A percentile compares a stretch with the other conserved stretches of the same genome.
Conservation (phyloP, 2,113 vertebrate species). For the Smithornis capensis region DNA sequence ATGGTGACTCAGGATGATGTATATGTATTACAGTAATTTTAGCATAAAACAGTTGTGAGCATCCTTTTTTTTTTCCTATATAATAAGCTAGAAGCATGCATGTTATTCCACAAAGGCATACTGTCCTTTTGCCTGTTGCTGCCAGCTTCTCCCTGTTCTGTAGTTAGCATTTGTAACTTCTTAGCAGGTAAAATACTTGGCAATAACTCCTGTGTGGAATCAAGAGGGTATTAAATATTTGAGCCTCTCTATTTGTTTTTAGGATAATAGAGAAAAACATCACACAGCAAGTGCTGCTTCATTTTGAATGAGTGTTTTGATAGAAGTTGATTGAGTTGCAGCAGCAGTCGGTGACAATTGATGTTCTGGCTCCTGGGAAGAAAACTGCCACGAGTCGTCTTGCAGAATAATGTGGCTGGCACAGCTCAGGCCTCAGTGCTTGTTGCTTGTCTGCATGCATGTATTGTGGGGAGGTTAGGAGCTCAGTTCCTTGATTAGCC, state of each 20-base stretch:
- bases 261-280: background rate
- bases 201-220: background rate
- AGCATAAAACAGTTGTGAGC: background rate
- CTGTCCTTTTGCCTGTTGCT: background rate
- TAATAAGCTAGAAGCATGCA: background rate
- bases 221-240: background rate
- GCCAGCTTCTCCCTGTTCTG: background rate
- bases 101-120: background rate
- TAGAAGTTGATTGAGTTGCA: constrained; percentile 3
- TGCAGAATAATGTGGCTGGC: background rate
- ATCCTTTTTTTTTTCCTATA: background rate
- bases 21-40: background rate
- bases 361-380: background rate
- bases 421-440: background rate
- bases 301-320: background rate
- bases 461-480: background rate
- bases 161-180: background rate
- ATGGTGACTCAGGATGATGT: background rate
- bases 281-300: background rate
- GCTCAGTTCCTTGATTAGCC: constrained; percentile 21
- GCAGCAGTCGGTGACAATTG: background rate
- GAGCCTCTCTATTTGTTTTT: background rate
- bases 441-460: background rate
- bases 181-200: background rate
- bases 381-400: background rate